A percentile compares a stretch with the other conserved stretches of the same genome.
Evolutionary conservation across 2,888 invertebrate species (phyloP).

Genomic region (Dryadula phaetusa): DNA sequence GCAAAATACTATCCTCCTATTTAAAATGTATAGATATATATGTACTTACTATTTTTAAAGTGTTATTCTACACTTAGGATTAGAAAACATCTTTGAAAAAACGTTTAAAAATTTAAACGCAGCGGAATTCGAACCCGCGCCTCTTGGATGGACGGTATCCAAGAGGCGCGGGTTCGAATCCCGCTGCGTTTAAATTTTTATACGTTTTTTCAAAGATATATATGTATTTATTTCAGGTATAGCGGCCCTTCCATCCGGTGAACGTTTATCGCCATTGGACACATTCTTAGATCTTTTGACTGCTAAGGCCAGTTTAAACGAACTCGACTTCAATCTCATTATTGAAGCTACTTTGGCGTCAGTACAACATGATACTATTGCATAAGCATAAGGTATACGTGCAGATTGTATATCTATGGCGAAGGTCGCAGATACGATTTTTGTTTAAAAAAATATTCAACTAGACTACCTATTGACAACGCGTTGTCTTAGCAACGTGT

Average conservation of each 20-base stretch:
- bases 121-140: too few relatives aligned
- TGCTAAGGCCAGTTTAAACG: slow-evolving; percentile 93
- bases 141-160: too few relatives aligned
- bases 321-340: slow-evolving; percentile 92
- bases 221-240: slow-evolving; percentile 77
- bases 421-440: slow-evolving; percentile 24
- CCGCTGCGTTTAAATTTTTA: background rate
- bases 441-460: background rate
- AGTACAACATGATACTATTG: slow-evolving; percentile 63
- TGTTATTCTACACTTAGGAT: too few relatives aligned
- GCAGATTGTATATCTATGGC: background rate
- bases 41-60: too few relatives aligned
- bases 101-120: too few relatives aligned
- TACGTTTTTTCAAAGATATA: background rate
- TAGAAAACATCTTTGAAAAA: too few relatives aligned
- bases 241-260: slow-evolving; percentile 88
- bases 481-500: too few relatives aligned
- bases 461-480: too few relatives aligned
- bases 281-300: slow-evolving; percentile 93
- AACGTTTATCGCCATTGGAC: slow-evolving; percentile 90
- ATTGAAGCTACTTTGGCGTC: slow-evolving; percentile 91
- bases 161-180: too few relatives aligned
- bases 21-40: too few relatives aligned
- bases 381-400: slow-evolving; percentile 50
- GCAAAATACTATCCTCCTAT: too few relatives aligned